Evolutionary conservation across 2,113 vertebrate genomes (phyloP), one percentile per base, ranked within the genome.

Genomic region (Halcyon malimbica): DNA sequence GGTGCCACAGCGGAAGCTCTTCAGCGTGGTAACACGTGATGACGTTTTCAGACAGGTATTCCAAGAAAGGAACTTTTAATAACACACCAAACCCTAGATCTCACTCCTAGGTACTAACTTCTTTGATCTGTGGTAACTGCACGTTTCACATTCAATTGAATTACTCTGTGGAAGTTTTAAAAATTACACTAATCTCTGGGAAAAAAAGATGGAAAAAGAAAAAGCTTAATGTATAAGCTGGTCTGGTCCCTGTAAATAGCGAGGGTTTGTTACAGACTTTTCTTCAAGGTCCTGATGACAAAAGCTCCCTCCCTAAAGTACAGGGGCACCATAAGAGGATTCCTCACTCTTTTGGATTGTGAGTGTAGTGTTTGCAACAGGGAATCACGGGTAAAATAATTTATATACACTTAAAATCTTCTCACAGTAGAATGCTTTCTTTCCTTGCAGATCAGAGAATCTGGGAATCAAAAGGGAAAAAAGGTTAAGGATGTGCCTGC

Each of bases 21-120:
- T 99, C 97, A 98, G 94, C 1, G 6, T 98, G 29, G 15, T 99
- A 16, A 97, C 97, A 0, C 97, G 67, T 97, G 97, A 98, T 50
- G 97, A 90, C 54, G 86, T 98, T 60, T 74, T 98, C 56, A 92
- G 90, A 54, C 98, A 99, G 99, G 99, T 99, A 98, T 68, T 84
- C 44, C 33, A 68, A 89, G 48, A 70, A 10, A 50, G 8, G 12
- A 37, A 28, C 41, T 78, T 63, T 28, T 57, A 69, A 21, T 73
- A 39, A 54, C 23, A 23, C 18, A 20, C 17, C 44, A 59, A 54
- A 84, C 21, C 15, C 44, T 39, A 35, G 24, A 37, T 89, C n/a
- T 68, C 44, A 4, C 13, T 81, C 90, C 35, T 74, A 51, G 44
- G 24, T 56, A 26, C 29, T 54, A 25, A 46, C 29, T 74, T 62